phyloP scores from a whole-genome alignment of 92 coral and sea anemone genomes.

The Montipora capitata region DNA sequence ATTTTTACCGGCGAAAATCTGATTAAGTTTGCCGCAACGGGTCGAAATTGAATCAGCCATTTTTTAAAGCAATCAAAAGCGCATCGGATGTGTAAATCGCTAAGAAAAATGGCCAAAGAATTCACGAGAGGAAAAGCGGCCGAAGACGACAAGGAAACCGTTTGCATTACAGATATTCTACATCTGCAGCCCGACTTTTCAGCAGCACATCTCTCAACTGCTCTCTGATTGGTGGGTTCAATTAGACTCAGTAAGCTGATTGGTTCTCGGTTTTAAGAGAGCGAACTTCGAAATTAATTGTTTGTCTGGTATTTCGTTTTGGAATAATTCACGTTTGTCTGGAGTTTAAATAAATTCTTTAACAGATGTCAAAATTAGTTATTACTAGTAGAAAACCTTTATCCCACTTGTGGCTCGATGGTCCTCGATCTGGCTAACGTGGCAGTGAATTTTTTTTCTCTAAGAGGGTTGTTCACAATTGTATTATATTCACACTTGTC shows the following conservation, averaged over 20 bases:
- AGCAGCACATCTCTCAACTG: constrained; percentile 13
- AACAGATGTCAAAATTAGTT: neutral
- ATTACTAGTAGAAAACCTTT: no score
- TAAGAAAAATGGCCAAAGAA: neutral
- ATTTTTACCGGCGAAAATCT: constrained; percentile 84
- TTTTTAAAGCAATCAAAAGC: neutral
- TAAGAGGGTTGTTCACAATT: no score
- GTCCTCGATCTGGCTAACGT: no score
- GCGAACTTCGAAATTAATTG: constrained; percentile 44
- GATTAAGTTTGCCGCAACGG: constrained; percentile 89
- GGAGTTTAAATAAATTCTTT: no score
- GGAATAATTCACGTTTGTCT: no score
- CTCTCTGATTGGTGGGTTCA: constrained; percentile 24
- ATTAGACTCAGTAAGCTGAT: neutral
- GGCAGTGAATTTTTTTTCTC: neutral
- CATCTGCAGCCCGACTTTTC: constrained; percentile 21
- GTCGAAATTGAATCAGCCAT: constrained; percentile 88
- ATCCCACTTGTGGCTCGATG: no score
- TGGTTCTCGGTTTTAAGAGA: constrained; percentile 29
- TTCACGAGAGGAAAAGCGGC: neutral
- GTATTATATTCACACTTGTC: no score
- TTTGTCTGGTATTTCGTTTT: neutral
- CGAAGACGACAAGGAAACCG: constrained; percentile 18
- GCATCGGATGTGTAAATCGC: constrained; percentile 22
- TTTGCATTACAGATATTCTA: constrained; percentile 4